Evolutionary conservation across 1,140 invertebrate species (phyloP).

Genomic region (Panagrolaimus sp.): DNA sequence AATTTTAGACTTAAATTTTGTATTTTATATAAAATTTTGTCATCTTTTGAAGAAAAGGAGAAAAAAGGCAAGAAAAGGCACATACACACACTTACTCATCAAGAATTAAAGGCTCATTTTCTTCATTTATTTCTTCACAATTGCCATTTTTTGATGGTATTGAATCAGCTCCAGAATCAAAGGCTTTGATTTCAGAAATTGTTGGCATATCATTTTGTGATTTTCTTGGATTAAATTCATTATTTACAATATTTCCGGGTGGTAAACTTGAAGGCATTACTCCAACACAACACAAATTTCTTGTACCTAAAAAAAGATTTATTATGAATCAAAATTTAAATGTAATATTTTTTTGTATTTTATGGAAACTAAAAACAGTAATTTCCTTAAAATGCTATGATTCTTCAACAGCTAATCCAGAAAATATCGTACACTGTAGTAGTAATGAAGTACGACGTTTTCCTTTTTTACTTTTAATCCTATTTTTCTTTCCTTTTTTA

Average conservation of each 20-base stretch:
- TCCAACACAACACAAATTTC: constrained; percentile 10
- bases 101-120: background rate
- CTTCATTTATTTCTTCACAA: background rate
- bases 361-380: background rate
- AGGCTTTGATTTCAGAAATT: background rate
- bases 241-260: too few relatives aligned
- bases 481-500: background rate
- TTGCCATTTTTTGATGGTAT: background rate
- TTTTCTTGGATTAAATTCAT: too few relatives aligned
- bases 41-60: too few relatives aligned
- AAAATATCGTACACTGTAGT: constrained; percentile 7
- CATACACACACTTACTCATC: constrained; percentile 10
- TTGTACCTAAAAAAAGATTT: constrained; percentile 2
- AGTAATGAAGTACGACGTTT: background rate
- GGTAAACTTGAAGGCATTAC: background rate
- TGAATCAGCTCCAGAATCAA: background rate
- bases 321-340: too few relatives aligned
- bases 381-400: constrained; percentile 6
- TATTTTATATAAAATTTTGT: too few relatives aligned
- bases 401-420: background rate
- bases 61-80: too few relatives aligned
- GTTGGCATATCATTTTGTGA: constrained; percentile 6
- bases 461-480: background rate
- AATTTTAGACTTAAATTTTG: too few relatives aligned
- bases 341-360: background rate